These are phyloP conservation scores for Hucho hucho DNA, from an alignment of 2,113 vertebrate genomes.

Conservation along the genomic window DNA sequence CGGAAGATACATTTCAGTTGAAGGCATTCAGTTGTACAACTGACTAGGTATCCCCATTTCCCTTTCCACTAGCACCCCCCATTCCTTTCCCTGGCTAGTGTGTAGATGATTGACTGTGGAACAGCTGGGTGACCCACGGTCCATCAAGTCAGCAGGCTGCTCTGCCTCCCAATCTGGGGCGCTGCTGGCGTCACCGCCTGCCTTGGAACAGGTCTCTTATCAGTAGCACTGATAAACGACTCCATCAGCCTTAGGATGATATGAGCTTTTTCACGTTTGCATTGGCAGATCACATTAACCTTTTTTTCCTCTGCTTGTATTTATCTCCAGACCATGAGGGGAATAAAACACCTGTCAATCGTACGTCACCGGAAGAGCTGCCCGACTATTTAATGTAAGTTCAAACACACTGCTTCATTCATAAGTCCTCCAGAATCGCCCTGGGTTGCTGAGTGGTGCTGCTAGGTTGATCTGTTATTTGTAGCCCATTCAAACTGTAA, in stretches of 20 bases:
- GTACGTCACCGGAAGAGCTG: constrained; percentile 63
- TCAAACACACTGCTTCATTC: constrained; percentile 10
- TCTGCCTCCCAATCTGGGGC: constrained; percentile 40
- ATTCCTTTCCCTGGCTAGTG: constrained; percentile 21
- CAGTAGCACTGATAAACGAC: constrained; percentile 51
- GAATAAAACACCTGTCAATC: constrained; percentile 58
- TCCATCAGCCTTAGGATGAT: constrained; percentile 43
- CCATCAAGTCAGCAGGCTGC: constrained; percentile 55
- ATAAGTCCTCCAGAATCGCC: background rate
- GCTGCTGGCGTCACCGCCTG: constrained; percentile 43
- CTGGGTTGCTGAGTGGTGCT: background rate
- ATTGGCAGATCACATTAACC: constrained; percentile 44
- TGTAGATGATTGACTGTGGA: constrained; percentile 73
- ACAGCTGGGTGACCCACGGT: constrained; percentile 71
- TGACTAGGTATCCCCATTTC: no score
- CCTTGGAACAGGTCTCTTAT: constrained; percentile 53
- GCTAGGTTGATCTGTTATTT: background rate
- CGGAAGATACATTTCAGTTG: no score
- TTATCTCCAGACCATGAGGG: constrained; percentile 57
- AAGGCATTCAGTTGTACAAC: no score
- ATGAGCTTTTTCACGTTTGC: constrained; percentile 55
- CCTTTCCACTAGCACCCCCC: background rate
- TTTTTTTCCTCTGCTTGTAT: constrained; percentile 30
- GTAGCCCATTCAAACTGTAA: background rate
- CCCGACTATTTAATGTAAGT: constrained; percentile 84